Evolutionary conservation across 2,888 invertebrate species (phyloP), one percentile per base, ranked within the genome.

Genomic region (Tholera decimalis): DNA sequence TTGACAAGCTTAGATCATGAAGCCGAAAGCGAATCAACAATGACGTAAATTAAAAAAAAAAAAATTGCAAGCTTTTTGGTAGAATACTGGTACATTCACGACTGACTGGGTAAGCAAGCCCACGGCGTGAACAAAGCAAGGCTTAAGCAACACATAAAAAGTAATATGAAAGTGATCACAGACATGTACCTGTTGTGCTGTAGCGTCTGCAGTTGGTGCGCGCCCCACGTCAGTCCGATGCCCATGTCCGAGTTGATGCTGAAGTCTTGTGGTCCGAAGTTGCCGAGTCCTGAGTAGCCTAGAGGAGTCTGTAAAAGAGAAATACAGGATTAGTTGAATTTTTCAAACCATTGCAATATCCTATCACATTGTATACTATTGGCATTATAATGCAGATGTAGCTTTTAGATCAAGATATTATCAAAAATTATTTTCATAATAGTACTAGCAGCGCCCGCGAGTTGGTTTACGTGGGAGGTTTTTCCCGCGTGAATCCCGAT

Each of bases 251-350:
- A 96, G 86, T 96, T 96, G 95, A 97, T 97, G 92, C 97, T 97
- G 95, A 97, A 97, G 94, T 97, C 97, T 92, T 97, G 97, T 81
- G 97, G 97, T 89, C 96, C 97, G 89, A 97, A 97, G 80, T 96
- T 96, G 79, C 96, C 96, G 82, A 96, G 95, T 90, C 97, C 96
- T 83, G 96, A 96, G 90, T 97, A 97, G 92, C 96, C 92, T 77
- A 96, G 91, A 79, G 95, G 96, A 88, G 95, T 93, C 96, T 96
- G 92, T 13, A 93, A 56, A 26, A n/a, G 1, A 51, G 22, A 18
- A 5, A 3, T 0, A 24, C 13, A 9, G 0, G 15, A 11, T 58
- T n/a, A 65, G 4, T 3, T 13, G 1, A 9, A 4, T n/a, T 30
- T 3, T n/a, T 41, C 4, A 41, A 37, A 37, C 8, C 7, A n/a